Base-by-base conservation (phyloP, 2,113 vertebrate genomes). In the Trematomus loennbergii region DNA sequence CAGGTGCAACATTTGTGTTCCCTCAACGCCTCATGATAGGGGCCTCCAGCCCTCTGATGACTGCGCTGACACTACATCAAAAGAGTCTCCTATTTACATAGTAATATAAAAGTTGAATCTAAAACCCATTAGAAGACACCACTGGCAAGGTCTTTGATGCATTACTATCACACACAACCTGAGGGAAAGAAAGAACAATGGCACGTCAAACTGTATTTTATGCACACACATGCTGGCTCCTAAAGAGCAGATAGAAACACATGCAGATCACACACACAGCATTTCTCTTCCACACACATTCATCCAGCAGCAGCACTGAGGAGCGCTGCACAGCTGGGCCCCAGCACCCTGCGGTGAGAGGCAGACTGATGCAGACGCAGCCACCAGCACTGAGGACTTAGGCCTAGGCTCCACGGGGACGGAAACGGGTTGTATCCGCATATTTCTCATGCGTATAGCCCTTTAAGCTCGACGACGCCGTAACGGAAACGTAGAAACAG, bases 31-130 rank as follows among this genome's bases (percentile, higher is more conserved):
- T 53, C 70, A 61, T 82, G 62, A 88, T 89, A 83, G 83, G 74
- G 78, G 78, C 84, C 87, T 70, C 69, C 81, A 89, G 82, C 83
- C 33, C 63, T 73, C 36, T 22, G 82, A 84, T 87, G 85, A 80
- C 75, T 61, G 69, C 17, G 10, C 82, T 73, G 82, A 90, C 85
- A 77, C 70, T 81, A 62, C 90, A 85, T 91, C 88, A 92, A 84
- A 29, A 88, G 65, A 85, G 65, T 79, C 77, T 73, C 65, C 82
- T 87, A 91, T 92, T 90, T 92, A 89, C 88, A 92, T 93, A 89
- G 90, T 88, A 91, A 89, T 91, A 81, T 83, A 79, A 86, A 86
- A 89, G 78, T 72, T 84, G 87, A 89, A 87, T 90, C 82, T 86
- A 81, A 89, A 92, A 87, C 40, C 86, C 86, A 92, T 89, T 92